Evolutionary conservation across 2,113 vertebrate genomes (phyloP), one percentile per base, ranked within the genome.

Genomic region (Lepus europaeus): DNA sequence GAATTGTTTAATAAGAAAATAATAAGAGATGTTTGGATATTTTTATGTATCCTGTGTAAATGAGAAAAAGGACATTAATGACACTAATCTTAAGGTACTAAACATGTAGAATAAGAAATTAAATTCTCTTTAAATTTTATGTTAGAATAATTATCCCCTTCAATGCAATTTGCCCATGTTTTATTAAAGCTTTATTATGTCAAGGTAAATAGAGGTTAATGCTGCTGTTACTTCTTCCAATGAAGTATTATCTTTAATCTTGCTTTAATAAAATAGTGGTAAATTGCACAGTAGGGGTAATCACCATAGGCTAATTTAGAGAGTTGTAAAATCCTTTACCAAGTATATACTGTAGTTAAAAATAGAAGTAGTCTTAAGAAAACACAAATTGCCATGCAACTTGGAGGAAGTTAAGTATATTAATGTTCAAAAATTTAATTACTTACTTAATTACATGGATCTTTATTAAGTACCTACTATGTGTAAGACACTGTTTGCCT

Each of bases 151-250:
- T 98, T 98, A 98, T 64, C 80, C 97, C 93, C 89, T 97, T 98
- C 98, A 97, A 97, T 98, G 98, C 97, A 98, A 97, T 98, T 98
- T 98, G 81, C 94, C 97, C 95, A 95, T 98, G 97, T 98, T 98
- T 98, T 98, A 98, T 98, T 98, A 98, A 98, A 98, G 97, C 97
- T 98, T 98, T 98, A 98, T 98, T 98, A 98, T 98, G 97, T 98
- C 98, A 98, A 98, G 97, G 98, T 98, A 98, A 98, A 98, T 98
- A 98, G 98, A 98, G 97, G 98, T 98, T 98, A 98, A 98, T 98
- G 97, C 96, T 59, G 77, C 97, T 98, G 96, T 97, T 98, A 98
- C 97, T 97, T 98, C 93, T 97, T 97, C 95, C 97, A 97, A 87
- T 97, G 97, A 98, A 98, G 96, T 98, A 98, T 98, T 98, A 98